Base-by-base conservation (phyloP, 1,140 invertebrate genomes). In the Saccostrea glomerata region DNA sequence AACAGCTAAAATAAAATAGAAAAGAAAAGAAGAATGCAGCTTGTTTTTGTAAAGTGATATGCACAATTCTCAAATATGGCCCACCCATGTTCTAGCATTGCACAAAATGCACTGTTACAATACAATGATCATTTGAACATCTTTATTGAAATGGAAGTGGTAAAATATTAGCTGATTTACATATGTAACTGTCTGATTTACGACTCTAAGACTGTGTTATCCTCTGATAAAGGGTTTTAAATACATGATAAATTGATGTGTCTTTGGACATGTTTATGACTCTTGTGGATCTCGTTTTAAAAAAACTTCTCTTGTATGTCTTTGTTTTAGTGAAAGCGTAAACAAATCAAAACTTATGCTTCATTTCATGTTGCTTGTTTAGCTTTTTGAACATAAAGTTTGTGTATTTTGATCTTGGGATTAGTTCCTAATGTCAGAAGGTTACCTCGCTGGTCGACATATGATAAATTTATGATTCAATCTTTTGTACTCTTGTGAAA, bases 51-150 rank as follows among this genome's bases (percentile, higher is more conserved):
- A 17, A 63, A 63, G n/a, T 63, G 58, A 20, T 60, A 20, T 20
- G 58, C 58, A 20, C 58, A 63, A 63, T 63, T 20, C n/a, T 63
- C 6, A 63, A 6, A 20, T 63, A 20, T 5, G 70, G 70, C 70
- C 70, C 70, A 77, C 70, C 70, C 70, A 30, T 30, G 25, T 77
- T 36, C n/a, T 63, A 25, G 25, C 25, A 73, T 77, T 36, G 15
- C 70, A 25, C 25, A 36, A 77, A 36, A 77, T 77, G 70, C 25
- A 77, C 70, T 73, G 70, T 77, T 77, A 77, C 70, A 77, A 77
- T 36, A 77, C 70, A 36, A 77, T 3, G 36, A 30, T 77, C 70
- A 77, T 30, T 36, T 30, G 25, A 77, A 77, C 70, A 77, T 77
- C 70, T 77, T 30, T 77, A 77, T 30, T 36, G 70, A 77, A 77